These are phyloP conservation scores for Hippopotamyrus pictus DNA, from an alignment of 2,797 vertebrate genomes.

Conservation along the genomic window DNA sequence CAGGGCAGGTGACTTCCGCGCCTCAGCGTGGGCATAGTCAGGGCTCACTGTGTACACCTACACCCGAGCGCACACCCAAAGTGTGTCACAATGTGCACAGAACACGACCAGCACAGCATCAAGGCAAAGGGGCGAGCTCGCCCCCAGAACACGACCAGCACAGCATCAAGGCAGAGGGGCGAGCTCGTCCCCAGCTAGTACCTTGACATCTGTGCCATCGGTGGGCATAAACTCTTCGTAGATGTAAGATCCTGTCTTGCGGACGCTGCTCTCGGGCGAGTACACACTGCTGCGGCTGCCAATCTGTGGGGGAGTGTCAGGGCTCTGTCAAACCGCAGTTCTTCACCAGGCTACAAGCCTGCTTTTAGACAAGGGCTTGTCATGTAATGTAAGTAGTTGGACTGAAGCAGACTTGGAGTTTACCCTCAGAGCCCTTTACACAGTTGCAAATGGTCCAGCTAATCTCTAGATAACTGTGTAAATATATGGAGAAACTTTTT, in stretches of 20 bases:
- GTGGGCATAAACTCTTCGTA: conserved; percentile 98
- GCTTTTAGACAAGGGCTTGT: background rate
- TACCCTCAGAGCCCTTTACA: background rate
- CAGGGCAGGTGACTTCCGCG: conserved; percentile 88
- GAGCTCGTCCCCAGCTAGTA: too few species aligned
- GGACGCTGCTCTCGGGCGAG: conserved; percentile 86
- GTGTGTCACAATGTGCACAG: background rate
- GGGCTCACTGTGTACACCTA: conserved; percentile 93
- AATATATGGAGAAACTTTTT: background rate
- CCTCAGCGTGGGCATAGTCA: conserved; percentile 92
- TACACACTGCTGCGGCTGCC: conserved; percentile 95
- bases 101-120: background rate
- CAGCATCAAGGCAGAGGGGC: background rate
- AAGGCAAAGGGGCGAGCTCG: background rate
- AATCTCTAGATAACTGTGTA: background rate
- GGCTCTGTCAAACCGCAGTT: background rate
- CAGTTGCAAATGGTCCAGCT: background rate
- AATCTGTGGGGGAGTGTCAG: conserved; percentile 63
- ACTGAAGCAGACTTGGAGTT: background rate
- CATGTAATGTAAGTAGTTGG: background rate
- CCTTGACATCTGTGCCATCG: conserved; percentile 95
- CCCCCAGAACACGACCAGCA: background rate
- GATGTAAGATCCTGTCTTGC: conserved; percentile 94
- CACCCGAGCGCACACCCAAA: background rate
- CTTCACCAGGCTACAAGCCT: background rate